Conservation (phyloP, 2,888 invertebrate genomes). For the Lottia scabra region DNA sequence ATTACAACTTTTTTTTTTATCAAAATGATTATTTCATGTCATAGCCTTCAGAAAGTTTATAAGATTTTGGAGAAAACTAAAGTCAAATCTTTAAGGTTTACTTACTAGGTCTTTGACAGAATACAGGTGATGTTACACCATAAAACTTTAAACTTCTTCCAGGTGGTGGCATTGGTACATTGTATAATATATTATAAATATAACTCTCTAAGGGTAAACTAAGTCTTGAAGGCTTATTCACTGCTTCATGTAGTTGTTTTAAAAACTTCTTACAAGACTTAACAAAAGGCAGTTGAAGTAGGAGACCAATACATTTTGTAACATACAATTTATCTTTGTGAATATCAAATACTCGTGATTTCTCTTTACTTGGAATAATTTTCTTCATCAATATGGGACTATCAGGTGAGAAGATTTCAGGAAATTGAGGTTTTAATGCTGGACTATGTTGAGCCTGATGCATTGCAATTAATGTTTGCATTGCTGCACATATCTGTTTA, state of each 20-base stretch:
- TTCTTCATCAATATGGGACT: constrained; percentile 31
- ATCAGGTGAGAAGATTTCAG: constrained; percentile 14
- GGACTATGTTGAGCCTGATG: constrained; percentile 63
- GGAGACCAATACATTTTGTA: constrained; percentile 92
- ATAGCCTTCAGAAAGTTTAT: no score
- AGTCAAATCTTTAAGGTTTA: background rate
- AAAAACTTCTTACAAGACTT: constrained; percentile 50
- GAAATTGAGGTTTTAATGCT: constrained; percentile 9
- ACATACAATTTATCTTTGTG: constrained; percentile 94
- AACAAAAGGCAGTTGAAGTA: constrained; percentile 88
- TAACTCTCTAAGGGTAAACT: constrained; percentile 84
- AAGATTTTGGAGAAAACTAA: no score
- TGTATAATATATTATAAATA: constrained; percentile 94
- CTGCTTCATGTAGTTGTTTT: constrained; percentile 55
- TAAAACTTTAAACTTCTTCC: constrained; percentile 84
- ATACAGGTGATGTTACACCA: constrained; percentile 69
- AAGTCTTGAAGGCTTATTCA: constrained; percentile 49
- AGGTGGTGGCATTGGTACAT: constrained; percentile 89
- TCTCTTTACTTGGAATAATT: constrained; percentile 28
- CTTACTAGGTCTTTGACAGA: constrained; percentile 67
- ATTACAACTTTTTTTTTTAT: no score
- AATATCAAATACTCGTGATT: constrained; percentile 79
- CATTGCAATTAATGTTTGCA: constrained; percentile 90
- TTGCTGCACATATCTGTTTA: constrained; percentile 91
- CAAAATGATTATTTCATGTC: no score